Evolutionary conservation across 2,797 vertebrate species (phyloP).

Genomic region (Pangasius djambal): DNA sequence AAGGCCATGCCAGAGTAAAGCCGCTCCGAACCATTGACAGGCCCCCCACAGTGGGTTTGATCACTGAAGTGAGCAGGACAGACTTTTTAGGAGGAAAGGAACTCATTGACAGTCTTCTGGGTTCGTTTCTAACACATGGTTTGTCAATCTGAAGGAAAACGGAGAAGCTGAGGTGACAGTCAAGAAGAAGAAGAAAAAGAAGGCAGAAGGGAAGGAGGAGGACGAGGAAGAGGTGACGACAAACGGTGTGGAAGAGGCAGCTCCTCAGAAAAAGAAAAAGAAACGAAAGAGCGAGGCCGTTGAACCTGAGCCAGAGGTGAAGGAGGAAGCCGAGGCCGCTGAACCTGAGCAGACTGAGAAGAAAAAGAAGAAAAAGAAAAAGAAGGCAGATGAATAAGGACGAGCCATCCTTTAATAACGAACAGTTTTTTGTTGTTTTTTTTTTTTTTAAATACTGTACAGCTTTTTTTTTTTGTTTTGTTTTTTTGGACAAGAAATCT

Average conservation of each 20-base stretch:
- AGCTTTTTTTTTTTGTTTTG: slow-evolving; percentile 60
- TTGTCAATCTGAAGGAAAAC: slow-evolving; percentile 48
- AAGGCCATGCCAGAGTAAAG: slow-evolving; percentile 73
- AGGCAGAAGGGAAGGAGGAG: slow-evolving; percentile 58
- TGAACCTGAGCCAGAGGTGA: slow-evolving; percentile 36
- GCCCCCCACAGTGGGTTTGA: slow-evolving; percentile 67
- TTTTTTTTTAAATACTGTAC: slow-evolving; percentile 60
- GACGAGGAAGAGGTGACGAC: slow-evolving; percentile 55
- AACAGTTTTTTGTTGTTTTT: slow-evolving; percentile 19
- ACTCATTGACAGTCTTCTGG: background rate
- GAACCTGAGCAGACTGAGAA: slow-evolving; percentile 44
- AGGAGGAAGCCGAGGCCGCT: slow-evolving; percentile 16
- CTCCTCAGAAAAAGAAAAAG: slow-evolving; percentile 68
- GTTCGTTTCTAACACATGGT: background rate
- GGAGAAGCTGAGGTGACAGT: slow-evolving; percentile 48
- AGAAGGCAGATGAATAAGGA: slow-evolving; percentile 44
- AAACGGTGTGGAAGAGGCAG: slow-evolving; percentile 51
- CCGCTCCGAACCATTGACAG: slow-evolving; percentile 80
- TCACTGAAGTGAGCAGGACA: slow-evolving; percentile 81
- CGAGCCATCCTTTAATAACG: background rate
- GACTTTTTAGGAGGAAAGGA: background rate
- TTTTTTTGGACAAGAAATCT: slow-evolving; percentile 24
- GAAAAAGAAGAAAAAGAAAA: slow-evolving; percentile 57
- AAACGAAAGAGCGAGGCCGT: slow-evolving; percentile 62
- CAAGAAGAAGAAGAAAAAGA: slow-evolving; percentile 63